Conservation (phyloP, 2,113 vertebrate species). For the Tor tambroides region DNA sequence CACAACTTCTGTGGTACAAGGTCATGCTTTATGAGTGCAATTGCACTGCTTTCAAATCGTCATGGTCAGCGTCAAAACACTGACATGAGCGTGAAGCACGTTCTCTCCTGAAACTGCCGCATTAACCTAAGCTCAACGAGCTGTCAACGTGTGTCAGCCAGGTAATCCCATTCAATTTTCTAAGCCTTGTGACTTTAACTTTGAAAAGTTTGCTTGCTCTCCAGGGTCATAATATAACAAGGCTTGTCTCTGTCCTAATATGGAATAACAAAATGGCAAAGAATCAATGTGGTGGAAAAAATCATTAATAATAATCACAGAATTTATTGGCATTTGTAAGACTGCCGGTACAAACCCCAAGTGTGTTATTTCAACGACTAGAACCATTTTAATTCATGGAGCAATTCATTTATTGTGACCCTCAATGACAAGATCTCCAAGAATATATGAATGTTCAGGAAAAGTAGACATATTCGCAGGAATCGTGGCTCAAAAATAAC, state of each 20-base stretch:
- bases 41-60: not conserved
- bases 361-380: slow-evolving; percentile 47
- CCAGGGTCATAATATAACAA: slow-evolving; percentile 14
- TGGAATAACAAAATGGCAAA: slow-evolving; percentile 63
- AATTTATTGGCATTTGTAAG: slow-evolving; percentile 71
- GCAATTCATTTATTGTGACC: slow-evolving; percentile 71
- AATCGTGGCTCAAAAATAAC: no score
- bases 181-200: slow-evolving; percentile 36
- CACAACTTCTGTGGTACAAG: slow-evolving; percentile 13
- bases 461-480: not conserved
- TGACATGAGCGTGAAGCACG: not conserved
- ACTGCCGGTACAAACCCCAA: slow-evolving; percentile 58
- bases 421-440: slow-evolving; percentile 67
- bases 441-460: not conserved
- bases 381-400: slow-evolving; percentile 66
- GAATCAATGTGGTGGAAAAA: slow-evolving; percentile 68
- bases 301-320: slow-evolving; percentile 78
- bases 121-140: slow-evolving; percentile 7
- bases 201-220: slow-evolving; percentile 29
- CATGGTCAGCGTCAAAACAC: slow-evolving; percentile 16
- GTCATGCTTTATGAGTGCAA: not conserved
- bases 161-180: not conserved
- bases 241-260: slow-evolving; percentile 19
- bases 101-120: not conserved
- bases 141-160: slow-evolving; percentile 12